A percentile compares a stretch with the other conserved stretches of the same genome.
Evolutionary conservation across 2,888 invertebrate genomes (phyloP).

Genomic region (Anodontia alba): DNA sequence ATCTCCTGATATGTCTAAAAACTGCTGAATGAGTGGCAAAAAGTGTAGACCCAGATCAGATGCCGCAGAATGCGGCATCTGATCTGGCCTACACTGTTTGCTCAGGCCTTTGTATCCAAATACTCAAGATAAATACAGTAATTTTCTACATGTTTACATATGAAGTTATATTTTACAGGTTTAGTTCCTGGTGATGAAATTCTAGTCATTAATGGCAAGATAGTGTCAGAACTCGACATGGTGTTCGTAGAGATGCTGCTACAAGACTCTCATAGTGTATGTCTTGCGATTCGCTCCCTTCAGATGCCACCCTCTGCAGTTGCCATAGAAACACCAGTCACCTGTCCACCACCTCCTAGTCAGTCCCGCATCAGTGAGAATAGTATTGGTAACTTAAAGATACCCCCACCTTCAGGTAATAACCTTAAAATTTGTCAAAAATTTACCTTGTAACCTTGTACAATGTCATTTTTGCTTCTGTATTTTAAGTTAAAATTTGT

Average conservation of each 20-base stretch:
- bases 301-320: conserved; percentile 86
- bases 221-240: conserved; percentile 99
- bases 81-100: too few species aligned
- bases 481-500: neutral
- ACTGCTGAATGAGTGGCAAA: too few species aligned
- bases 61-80: too few species aligned
- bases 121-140: too few species aligned
- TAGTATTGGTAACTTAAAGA: conserved; percentile 95
- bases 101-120: too few species aligned
- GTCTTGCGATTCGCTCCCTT: conserved; percentile 98
- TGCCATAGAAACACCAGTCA: conserved; percentile 91
- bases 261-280: conserved; percentile 96
- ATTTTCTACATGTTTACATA: too few species aligned
- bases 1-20: too few species aligned
- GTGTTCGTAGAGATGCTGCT: conserved; percentile 99
- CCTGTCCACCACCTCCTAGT: conserved; percentile 97
- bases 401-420: conserved; percentile 92
- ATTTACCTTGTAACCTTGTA: too few species aligned
- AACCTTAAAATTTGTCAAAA: neutral
- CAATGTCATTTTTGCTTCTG: neutral
- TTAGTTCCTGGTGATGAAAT: conserved; percentile 99
- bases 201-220: conserved; percentile 99
- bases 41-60: too few species aligned
- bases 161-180: conserved; percentile 89
- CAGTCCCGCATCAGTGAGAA: conserved; percentile 90